Percentiles rank a stretch among this genome's conserved stretches.
These are phyloP conservation scores for Podarcis muralis DNA, from an alignment of 2,113 vertebrate genomes.

Conservation along the genomic window DNA sequence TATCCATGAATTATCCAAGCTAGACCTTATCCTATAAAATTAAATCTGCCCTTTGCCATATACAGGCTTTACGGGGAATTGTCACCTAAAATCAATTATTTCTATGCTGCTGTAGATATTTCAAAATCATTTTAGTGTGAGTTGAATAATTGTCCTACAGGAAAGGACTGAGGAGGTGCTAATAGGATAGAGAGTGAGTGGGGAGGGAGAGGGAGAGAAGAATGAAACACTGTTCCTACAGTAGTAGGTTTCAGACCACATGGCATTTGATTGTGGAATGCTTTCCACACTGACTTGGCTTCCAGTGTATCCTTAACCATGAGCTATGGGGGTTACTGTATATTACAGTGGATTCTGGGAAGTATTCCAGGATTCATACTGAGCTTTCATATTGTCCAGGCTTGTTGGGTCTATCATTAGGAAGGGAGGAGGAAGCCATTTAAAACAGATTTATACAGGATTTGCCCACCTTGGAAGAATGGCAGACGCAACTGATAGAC, in stretches of 20 bases:
- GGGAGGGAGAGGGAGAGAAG: not conserved
- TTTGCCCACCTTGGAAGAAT: no score
- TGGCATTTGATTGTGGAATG: not conserved
- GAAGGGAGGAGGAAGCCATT: no score
- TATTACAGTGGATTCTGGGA: not conserved
- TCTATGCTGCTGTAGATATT: conserved; percentile 34
- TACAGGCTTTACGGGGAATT: conserved; percentile 44
- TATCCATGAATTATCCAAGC: conserved; percentile 49
- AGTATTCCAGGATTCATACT: not conserved
- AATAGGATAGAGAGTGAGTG: not conserved
- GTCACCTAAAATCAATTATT: conserved; percentile 59
- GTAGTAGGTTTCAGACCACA: conserved; percentile 3
- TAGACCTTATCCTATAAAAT: conserved; percentile 54
- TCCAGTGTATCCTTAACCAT: not conserved
- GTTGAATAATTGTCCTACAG: conserved; percentile 24
- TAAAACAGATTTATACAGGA: no score
- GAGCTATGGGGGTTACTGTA: no score
- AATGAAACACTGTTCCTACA: not conserved
- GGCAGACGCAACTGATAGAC: no score
- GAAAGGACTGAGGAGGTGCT: not conserved
- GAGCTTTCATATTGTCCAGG: not conserved
- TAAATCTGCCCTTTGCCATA: conserved; percentile 32
- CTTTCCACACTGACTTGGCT: not conserved
- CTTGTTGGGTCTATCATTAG: not conserved
- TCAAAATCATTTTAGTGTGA: conserved; percentile 45